These are phyloP conservation scores for Pardalotus punctatus DNA, from an alignment of 2,113 vertebrate species.

Conservation along the genomic window DNA sequence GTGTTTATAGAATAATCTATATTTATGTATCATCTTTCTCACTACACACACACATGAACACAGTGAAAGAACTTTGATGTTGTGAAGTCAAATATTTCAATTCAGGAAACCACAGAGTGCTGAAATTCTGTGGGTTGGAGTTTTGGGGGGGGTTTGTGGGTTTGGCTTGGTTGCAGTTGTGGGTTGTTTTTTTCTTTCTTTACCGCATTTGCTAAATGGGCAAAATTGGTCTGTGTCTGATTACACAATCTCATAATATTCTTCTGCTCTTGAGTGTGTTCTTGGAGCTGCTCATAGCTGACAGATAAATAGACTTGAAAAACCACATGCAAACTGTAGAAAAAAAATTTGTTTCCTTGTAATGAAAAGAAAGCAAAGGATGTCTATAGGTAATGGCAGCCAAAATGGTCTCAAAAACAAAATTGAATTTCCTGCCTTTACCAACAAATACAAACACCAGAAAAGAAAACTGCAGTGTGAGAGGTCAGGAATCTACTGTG, in stretches of 20 bases:
- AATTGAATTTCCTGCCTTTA: background rate
- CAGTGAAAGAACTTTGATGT: background rate
- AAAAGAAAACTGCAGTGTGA: background rate
- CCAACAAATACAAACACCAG: background rate
- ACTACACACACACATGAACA: background rate
- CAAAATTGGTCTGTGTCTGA: background rate
- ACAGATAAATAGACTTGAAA: background rate
- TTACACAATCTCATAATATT: background rate
- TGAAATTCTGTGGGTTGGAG: background rate
- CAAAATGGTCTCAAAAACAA: background rate
- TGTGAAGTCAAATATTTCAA: background rate
- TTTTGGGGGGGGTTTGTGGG: background rate
- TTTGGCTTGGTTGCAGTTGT: background rate
- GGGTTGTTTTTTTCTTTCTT: background rate
- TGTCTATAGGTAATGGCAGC: background rate
- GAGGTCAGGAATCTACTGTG: background rate
- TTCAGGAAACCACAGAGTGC: background rate
- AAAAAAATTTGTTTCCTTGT: background rate
- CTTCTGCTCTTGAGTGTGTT: background rate
- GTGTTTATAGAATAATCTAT: constrained; percentile 43
- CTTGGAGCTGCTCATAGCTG: background rate
- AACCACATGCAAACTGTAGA: background rate
- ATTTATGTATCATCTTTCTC: constrained; percentile 5
- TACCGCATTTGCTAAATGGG: background rate
- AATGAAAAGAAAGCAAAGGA: background rate